Evolutionary conservation across 2,113 vertebrate species (phyloP), one percentile per base, ranked within the genome.

Genomic region (Montifringilla adamsi): DNA sequence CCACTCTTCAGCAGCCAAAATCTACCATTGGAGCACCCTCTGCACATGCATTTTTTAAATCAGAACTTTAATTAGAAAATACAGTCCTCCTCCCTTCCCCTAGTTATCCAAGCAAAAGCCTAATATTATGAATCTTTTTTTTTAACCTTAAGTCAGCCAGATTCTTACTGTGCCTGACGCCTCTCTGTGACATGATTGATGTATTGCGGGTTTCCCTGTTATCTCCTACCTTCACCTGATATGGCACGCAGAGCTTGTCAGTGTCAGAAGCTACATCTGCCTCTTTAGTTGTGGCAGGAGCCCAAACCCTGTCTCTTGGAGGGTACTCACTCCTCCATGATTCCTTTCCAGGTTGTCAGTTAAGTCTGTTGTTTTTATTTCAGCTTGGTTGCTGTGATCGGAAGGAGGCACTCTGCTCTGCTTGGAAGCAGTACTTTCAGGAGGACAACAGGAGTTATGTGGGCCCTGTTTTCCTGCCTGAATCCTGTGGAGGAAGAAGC

Each of bases 191-290:
- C 72, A 37, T 89, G 95, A 93, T 68, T 90, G 93, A 93, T 87
- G 62, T 52, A 17, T 43, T 0, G 28, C 84, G 82, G 46, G 39
- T 75, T 88, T 95, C 64, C 62, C 55, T 90, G 43, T 55, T 93
- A 59, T 14, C 82, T 93, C 74, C 88, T 84, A 14, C 53, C 73
- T 94, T 95, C 69, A 46, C 69, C 62, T 69, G 64, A 35, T 41
- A 21, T 26, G 67, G 76, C 44, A 46, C 39, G 90, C 67, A n/a
- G 85, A 82, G 67, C 82, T 92, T 83, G 77, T 87, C 87, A 86
- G 22, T 78, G 78, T 91, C 92, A 96, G 78, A 63, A 93, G 58
- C 68, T 78, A 66, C 39, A 82, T 58, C 86, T 92, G 64, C 84
- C 69, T 95, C 43, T 87, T 73, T 1, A 55, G 68, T 13, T 59